Percentiles rank a stretch among this genome's conserved stretches.
phyloP scores from a whole-genome alignment of 2,888 invertebrate species.

The Adineta ricciae region DNA sequence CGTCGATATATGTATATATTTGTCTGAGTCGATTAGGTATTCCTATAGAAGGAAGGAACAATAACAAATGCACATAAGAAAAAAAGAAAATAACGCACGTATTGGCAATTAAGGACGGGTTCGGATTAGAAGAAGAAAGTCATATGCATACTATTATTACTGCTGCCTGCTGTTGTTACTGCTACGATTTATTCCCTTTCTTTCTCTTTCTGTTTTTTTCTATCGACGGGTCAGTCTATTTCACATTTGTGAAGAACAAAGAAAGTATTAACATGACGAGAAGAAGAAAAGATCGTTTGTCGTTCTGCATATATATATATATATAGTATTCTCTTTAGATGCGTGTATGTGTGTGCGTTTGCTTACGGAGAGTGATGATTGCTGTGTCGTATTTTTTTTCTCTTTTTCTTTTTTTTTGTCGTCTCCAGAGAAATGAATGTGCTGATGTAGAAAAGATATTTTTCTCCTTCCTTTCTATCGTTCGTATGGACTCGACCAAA shows the following conservation, averaged over 20 bases:
- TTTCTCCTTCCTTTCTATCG: not conserved
- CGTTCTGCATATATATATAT: not conserved
- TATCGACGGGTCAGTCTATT: conserved; percentile 4
- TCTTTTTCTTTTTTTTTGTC: not conserved
- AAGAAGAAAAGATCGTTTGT: not conserved
- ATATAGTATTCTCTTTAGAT: not conserved
- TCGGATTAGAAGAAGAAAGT: not conserved
- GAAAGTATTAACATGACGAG: conserved; percentile 12
- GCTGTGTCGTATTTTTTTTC: not conserved
- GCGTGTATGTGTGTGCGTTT: not conserved
- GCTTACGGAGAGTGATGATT: not conserved
- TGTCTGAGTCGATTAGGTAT: not conserved
- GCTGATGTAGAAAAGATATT: not conserved
- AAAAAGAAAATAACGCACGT: not conserved
- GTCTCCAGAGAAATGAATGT: conserved; percentile 7
- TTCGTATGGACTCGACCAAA: not conserved
- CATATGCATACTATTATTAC: not conserved
- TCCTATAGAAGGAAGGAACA: not conserved
- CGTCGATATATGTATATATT: not conserved
- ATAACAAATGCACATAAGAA: not conserved
- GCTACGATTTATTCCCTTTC: not conserved
- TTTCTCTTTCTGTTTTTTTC: not conserved
- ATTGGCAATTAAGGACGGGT: conserved; percentile 5
- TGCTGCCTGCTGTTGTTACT: not conserved
- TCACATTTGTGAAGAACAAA: conserved; percentile 13